Conservation (phyloP, 2,888 invertebrate species). For the Sinohyriopsis cumingii region DNA sequence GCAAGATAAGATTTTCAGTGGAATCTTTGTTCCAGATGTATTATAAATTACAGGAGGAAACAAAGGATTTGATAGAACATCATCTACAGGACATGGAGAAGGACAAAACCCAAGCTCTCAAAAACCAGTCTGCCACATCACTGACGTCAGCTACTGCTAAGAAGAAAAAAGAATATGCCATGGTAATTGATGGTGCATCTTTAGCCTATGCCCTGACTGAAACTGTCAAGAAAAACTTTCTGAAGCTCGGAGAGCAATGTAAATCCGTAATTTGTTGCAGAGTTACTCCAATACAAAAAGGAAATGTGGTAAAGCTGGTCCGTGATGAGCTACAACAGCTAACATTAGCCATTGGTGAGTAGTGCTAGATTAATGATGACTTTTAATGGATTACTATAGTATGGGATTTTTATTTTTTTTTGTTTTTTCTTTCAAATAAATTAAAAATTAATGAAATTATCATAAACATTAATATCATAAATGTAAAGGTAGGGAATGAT, state of each 20-base stretch:
- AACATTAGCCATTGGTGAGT: conserved; percentile 87
- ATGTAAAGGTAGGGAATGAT: too few species aligned
- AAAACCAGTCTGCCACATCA: too few species aligned
- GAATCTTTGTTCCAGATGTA: too few species aligned
- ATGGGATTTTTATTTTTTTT: too few species aligned
- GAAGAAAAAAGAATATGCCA: conserved; percentile 74
- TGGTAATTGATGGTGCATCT: conserved; percentile 95
- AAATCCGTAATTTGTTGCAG: conserved; percentile 94
- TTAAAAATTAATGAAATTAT: too few species aligned
- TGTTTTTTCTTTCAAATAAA: too few species aligned
- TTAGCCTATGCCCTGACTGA: conserved; percentile 85
- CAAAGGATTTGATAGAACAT: conserved; percentile 80
- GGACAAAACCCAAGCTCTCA: conserved; percentile 9
- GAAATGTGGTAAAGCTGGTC: conserved; percentile 80
- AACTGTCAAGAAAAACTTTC: conserved; percentile 85
- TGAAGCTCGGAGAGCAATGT: conserved; percentile 87
- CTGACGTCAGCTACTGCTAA: not conserved
- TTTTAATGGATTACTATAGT: too few species aligned
- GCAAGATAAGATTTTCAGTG: not conserved
- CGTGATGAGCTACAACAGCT: conserved; percentile 85
- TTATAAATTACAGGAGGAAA: conserved; percentile 77
- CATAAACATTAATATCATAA: too few species aligned
- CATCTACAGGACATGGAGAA: conserved; percentile 76
- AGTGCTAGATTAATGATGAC: too few species aligned
- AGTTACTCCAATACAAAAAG: conserved; percentile 91